These are phyloP conservation scores for Casuarius casuarius DNA, from an alignment of 2,113 vertebrate species.

Conservation along the genomic window DNA sequence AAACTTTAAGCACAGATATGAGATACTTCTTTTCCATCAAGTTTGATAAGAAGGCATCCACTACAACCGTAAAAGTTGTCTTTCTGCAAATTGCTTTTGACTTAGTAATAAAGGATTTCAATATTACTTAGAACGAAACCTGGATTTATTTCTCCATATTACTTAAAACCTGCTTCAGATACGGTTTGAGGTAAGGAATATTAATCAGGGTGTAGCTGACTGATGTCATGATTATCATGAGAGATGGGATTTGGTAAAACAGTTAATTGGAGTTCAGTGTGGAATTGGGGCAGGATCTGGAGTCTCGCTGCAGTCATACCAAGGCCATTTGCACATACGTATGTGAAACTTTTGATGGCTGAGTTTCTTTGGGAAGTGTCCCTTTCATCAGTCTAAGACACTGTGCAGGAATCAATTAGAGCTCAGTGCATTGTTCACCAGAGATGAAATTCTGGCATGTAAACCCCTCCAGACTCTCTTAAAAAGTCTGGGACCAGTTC, in stretches of 20 bases:
- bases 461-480: conserved; percentile 58
- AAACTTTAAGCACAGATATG: background rate
- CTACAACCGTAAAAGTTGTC: background rate
- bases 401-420: conserved; percentile 73
- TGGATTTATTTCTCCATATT: background rate
- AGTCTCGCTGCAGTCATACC: conserved; percentile 16
- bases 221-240: conserved; percentile 53
- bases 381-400: conserved; percentile 67
- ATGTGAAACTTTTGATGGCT: conserved; percentile 39
- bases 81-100: background rate
- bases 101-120: background rate
- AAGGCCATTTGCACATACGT: background rate
- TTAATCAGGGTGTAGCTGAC: conserved; percentile 43
- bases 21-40: background rate
- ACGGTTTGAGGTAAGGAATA: conserved; percentile 51
- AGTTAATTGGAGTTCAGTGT: conserved; percentile 56
- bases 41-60: background rate
- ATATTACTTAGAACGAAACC: background rate
- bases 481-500: conserved; percentile 50
- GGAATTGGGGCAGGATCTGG: background rate
- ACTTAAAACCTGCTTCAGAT: conserved; percentile 2
- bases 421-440: conserved; percentile 32
- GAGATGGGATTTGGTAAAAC: conserved; percentile 63
- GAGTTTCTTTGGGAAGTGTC: conserved; percentile 46
- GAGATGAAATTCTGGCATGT: conserved; percentile 70